These are phyloP conservation scores for Lophotis ruficrista DNA, from an alignment of 2,113 vertebrate species.

Conservation along the genomic window DNA sequence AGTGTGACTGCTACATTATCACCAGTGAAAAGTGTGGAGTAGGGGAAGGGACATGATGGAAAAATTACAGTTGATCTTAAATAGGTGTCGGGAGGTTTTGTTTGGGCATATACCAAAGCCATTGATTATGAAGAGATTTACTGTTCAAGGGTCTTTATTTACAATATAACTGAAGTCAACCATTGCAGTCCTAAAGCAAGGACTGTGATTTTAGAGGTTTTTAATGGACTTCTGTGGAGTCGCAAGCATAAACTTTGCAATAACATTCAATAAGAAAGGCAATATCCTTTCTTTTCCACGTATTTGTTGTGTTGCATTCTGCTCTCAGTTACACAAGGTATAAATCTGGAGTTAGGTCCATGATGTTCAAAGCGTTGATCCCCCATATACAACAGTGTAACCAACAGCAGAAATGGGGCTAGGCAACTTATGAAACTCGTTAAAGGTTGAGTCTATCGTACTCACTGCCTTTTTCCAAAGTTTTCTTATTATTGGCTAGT, in stretches of 20 bases:
- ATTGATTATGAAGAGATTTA: slow-evolving; percentile 61
- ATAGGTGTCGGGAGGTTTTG: background rate
- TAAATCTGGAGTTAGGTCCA: slow-evolving; percentile 6
- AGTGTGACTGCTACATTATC: accelerated
- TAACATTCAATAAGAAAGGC: slow-evolving; percentile 38
- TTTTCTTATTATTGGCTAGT: slow-evolving; percentile 14
- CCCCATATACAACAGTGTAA: background rate
- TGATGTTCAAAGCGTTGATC: background rate
- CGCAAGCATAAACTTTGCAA: slow-evolving; percentile 52
- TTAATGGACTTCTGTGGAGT: background rate
- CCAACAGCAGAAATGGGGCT: background rate
- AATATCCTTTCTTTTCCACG: slow-evolving; percentile 18
- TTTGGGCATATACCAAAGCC: slow-evolving; percentile 23
- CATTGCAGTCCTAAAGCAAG: slow-evolving; percentile 15
- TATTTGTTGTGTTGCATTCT: slow-evolving; percentile 31
- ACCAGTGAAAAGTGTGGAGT: background rate
- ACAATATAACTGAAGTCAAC: slow-evolving; percentile 59
- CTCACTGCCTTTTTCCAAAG: background rate
- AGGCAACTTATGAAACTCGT: slow-evolving; percentile 34
- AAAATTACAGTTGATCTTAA: slow-evolving; percentile 6
- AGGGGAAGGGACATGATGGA: background rate
- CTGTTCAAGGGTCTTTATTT: slow-evolving; percentile 47
- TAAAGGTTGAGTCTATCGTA: background rate
- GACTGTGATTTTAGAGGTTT: slow-evolving; percentile 19
- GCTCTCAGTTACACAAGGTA: background rate